phyloP scores from a whole-genome alignment of 2,888 invertebrate species.

The Euplagia quadripunctaria region DNA sequence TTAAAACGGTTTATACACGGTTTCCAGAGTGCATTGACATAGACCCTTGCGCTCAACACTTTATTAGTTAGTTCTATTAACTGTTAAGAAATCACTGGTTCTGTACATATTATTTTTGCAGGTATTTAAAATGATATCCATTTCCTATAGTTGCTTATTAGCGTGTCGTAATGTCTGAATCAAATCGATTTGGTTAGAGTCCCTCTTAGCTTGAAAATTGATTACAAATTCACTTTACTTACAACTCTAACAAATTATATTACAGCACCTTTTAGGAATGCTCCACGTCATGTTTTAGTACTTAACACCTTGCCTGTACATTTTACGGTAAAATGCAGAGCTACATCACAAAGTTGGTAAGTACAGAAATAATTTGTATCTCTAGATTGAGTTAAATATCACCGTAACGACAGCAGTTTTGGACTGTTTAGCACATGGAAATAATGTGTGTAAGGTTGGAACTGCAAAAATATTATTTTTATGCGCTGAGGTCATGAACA shows the following conservation, averaged over 20 bases:
- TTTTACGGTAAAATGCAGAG: neutral
- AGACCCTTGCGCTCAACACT: neutral
- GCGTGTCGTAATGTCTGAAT: conserved; percentile 18
- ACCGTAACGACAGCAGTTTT: neutral
- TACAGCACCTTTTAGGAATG: conserved; percentile 4
- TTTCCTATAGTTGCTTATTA: conserved; percentile 1
- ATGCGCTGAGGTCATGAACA: neutral
- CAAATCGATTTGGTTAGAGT: conserved; percentile 44
- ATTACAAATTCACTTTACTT: conserved; percentile 40
- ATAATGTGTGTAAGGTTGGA: neutral
- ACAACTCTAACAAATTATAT: conserved; percentile 35
- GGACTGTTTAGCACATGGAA: neutral
- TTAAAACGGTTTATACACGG: neutral
- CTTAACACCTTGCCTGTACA: neutral
- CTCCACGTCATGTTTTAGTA: neutral
- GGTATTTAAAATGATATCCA: neutral
- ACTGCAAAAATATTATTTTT: neutral
- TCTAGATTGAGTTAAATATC: neutral
- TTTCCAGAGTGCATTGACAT: neutral
- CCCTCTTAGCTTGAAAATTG: conserved; percentile 41
- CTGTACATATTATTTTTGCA: neutral
- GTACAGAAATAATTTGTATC: neutral
- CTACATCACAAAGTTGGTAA: neutral
- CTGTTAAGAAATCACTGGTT: neutral
- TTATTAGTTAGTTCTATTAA: neutral